Base-by-base conservation (phyloP, 2,888 invertebrate genomes). In the Sarcophaga caerulescens region DNA sequence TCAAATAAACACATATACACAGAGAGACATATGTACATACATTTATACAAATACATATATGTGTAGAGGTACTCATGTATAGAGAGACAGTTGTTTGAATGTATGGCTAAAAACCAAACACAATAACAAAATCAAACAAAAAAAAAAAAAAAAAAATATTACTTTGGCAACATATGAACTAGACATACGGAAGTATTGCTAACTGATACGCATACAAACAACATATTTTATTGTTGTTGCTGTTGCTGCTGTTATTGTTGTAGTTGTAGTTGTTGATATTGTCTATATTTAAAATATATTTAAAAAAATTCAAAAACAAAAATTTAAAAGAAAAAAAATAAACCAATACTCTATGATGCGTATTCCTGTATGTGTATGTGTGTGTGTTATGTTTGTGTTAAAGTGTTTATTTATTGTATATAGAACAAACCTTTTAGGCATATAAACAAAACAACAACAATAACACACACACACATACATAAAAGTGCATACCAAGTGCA, bases 151-250 rank as follows among this genome's bases (percentile, higher is more conserved):
- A 52, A 44, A 65, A 77, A 68, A 81, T 63, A 73, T 69, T 74
- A 78, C 76, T 81, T 35, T 76, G 84, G 68, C 80, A 78, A 63
- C 68, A 74, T 85, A 62, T 77, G 81, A 81, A 84, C 84, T 81
- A 86, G 86, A 86, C 86, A 81, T 75, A 78, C 86, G 86, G 86
- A 84, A 81, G 81, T 84, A 84, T 81, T 77, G 74, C 81, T 86
- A 86, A 84, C 86, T 85, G 82, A 63, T 83, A 85, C 85, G 85
- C 85, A 85, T 75, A 86, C 86, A 84, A 84, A 86, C 81, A 84
- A 12, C 70, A 84, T 25, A 47, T 47, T 75, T 23, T 59, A 78
- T 69, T 79, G 62, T 83, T 73, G 47, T 21, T 25, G 57, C 59
- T 82, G 4, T 19, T 68, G 8, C 10, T 45, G 17, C 4, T 60